Conservation (phyloP, 64 coral and sea anemone genomes). For the Trachythela sp. region DNA sequence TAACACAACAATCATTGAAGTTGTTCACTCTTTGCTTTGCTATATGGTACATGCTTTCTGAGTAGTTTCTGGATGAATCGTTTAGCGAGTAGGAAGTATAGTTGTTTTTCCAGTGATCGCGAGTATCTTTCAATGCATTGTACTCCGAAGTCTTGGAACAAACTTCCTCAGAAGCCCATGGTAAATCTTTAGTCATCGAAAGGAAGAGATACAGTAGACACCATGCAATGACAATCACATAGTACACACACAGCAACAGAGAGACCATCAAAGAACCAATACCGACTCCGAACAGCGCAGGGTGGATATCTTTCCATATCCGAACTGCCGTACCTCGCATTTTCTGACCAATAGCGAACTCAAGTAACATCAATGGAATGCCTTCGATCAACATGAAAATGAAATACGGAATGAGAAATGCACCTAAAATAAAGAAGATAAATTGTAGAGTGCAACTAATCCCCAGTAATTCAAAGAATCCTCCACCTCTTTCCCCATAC, state of each 20-base stretch:
- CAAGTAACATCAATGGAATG: conserved; percentile 16
- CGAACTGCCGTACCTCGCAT: not conserved
- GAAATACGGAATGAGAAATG: not conserved
- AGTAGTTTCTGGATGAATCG: not conserved
- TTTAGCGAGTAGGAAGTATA: not conserved
- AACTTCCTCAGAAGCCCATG: not conserved
- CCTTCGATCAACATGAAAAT: conserved; percentile 23
- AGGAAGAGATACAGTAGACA: not conserved
- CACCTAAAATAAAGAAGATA: not conserved
- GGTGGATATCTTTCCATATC: conserved; percentile 16
- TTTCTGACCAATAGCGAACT: conserved; percentile 21
- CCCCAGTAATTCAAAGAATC: no score
- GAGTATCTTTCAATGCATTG: not conserved
- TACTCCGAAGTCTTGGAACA: not conserved
- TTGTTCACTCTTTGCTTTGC: not conserved
- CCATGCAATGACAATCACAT: conserved; percentile 26
- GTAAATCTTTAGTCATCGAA: not conserved
- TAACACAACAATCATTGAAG: conserved; percentile 85
- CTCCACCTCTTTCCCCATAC: not conserved
- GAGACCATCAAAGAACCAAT: not conserved
- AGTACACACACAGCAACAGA: not conserved
- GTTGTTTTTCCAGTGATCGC: not conserved
- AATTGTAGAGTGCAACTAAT: no score
- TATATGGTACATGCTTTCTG: not conserved
- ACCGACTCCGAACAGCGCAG: not conserved